Conservation (phyloP, 2,113 vertebrate species). For the Strix aluco region DNA sequence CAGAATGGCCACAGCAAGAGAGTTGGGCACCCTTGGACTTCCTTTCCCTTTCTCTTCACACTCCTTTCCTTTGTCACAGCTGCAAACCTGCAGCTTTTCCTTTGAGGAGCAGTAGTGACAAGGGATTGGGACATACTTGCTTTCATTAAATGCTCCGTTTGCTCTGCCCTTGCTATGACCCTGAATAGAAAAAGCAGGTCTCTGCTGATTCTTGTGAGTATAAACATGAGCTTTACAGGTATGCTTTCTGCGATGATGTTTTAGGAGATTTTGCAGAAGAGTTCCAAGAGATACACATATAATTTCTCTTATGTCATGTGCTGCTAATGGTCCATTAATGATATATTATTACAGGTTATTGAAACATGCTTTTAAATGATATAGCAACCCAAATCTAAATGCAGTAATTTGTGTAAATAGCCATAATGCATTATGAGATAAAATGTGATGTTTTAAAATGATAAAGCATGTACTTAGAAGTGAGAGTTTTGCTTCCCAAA, state of each 20-base stretch:
- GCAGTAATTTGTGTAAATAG: background rate
- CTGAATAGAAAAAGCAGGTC: background rate
- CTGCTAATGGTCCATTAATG: background rate
- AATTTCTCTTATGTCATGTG: background rate
- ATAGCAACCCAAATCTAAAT: background rate
- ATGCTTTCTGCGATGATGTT: background rate
- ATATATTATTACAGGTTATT: slow-evolving; percentile 1
- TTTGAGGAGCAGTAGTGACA: background rate
- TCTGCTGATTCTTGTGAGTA: background rate
- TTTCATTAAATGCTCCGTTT: slow-evolving; percentile 25
- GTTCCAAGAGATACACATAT: background rate
- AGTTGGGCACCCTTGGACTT: background rate
- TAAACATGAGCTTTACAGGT: background rate
- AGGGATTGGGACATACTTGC: background rate
- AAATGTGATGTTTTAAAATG: background rate
- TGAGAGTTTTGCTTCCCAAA: background rate
- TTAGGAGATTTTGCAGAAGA: background rate
- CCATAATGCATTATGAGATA: background rate
- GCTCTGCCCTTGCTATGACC: slow-evolving; percentile 3
- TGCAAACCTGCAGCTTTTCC: background rate
- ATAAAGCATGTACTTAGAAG: background rate
- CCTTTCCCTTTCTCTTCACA: background rate
- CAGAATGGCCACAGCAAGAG: background rate
- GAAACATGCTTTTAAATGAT: slow-evolving; percentile 32
- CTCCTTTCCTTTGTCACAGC: background rate